A percentile compares a stretch with the other conserved stretches of the same genome.
phyloP scores from a whole-genome alignment of 2,888 invertebrate species.

The Acronicta aceris region DNA sequence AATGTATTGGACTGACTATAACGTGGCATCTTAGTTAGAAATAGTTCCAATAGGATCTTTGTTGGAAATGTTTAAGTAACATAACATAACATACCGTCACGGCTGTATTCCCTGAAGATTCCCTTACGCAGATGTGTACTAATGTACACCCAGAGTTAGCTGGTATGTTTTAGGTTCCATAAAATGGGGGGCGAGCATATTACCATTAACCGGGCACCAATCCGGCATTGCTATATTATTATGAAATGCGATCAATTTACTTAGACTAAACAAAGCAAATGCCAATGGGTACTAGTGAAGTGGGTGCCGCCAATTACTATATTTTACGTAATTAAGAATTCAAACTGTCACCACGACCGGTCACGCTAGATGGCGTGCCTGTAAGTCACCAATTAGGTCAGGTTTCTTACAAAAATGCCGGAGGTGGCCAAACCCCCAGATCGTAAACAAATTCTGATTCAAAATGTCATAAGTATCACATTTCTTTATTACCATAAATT shows the following conservation, averaged over 20 bases:
- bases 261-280: constrained; percentile 50
- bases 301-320: constrained; percentile 66
- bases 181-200: no score
- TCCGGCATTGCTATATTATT: no score
- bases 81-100: no score
- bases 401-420: constrained; percentile 67
- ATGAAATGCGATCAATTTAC: constrained; percentile 39
- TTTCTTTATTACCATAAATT: constrained; percentile 43
- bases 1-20: no score
- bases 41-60: constrained; percentile 9
- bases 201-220: no score
- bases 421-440: constrained; percentile 29
- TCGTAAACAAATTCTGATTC: constrained; percentile 50
- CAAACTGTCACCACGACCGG: constrained; percentile 73
- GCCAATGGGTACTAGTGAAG: constrained; percentile 52
- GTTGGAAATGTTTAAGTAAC: neutral
- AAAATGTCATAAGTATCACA: constrained; percentile 50
- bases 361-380: constrained; percentile 76
- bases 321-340: constrained; percentile 76
- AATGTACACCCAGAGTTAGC: no score
- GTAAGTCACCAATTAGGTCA: constrained; percentile 71
- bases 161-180: no score
- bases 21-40: no score
- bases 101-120: no score
- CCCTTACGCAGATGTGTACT: no score